A percentile compares a stretch with the other conserved stretches of the same genome.
Conservation (phyloP, 2,113 vertebrate species). For the Trematocara variabile region DNA sequence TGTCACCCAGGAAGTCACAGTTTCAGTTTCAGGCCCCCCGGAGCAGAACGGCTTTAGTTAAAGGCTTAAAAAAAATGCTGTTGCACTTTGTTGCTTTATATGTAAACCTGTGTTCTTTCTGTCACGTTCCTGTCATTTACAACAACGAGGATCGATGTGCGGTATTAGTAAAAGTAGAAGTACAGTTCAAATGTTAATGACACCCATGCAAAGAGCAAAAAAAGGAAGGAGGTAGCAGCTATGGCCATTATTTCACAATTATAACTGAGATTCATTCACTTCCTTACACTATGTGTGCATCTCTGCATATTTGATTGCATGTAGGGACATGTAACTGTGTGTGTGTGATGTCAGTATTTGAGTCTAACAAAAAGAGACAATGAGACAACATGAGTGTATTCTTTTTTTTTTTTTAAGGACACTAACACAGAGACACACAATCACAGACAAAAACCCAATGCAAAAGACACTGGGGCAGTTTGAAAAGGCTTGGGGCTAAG, state of each 20-base stretch:
- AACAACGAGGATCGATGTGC: neutral
- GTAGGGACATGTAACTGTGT: neutral
- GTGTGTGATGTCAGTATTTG: neutral
- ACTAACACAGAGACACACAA: conserved; percentile 7
- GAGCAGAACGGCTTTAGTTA: neutral
- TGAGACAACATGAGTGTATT: neutral
- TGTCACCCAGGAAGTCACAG: neutral
- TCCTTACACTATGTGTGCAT: neutral
- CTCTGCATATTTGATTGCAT: neutral
- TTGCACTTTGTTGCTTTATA: neutral
- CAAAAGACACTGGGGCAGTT: conserved; percentile 66
- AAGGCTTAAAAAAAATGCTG: neutral
- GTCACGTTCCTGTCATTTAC: neutral
- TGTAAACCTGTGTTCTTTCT: neutral
- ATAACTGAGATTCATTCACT: conserved; percentile 42
- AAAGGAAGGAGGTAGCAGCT: conserved; percentile 6
- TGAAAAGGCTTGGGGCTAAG: conserved; percentile 56
- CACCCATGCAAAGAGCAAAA: neutral
- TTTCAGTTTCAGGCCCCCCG: neutral
- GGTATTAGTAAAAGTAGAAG: neutral
- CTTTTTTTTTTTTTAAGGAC: neutral
- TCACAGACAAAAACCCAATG: conserved; percentile 11
- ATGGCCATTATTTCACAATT: conserved; percentile 41
- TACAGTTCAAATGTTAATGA: neutral
- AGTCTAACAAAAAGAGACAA: neutral